phyloP scores from a whole-genome alignment of 2,797 vertebrate species.

The Sebastes steindachneri region DNA sequence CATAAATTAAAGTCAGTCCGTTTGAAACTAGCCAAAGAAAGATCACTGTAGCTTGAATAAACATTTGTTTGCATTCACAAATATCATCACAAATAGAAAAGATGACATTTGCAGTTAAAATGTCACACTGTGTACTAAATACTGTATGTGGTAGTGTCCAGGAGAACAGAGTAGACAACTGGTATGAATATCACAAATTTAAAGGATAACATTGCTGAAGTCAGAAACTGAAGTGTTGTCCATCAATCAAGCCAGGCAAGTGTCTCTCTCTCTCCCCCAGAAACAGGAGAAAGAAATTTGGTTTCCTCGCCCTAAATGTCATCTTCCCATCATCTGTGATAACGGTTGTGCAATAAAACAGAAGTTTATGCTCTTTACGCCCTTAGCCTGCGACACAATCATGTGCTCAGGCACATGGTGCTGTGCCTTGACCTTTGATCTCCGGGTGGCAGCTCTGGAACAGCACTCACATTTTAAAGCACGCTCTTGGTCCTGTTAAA shows the following conservation, averaged over 20 bases:
- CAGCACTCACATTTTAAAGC: constrained; percentile 73
- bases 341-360: constrained; percentile 49
- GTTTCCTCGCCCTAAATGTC: constrained; percentile 1
- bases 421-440: constrained; percentile 80
- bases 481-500: constrained; percentile 44
- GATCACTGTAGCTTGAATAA: neutral
- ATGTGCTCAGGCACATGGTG: constrained; percentile 64
- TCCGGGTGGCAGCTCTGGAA: constrained; percentile 56
- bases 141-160: neutral
- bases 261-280: neutral
- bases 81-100: neutral
- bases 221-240: neutral
- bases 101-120: neutral
- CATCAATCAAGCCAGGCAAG: neutral
- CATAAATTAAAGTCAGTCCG: neutral
- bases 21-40: neutral
- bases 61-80: neutral
- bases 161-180: neutral
- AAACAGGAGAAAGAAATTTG: neutral
- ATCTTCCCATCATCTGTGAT: constrained; percentile 13
- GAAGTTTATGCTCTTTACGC: constrained; percentile 41
- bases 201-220: neutral
- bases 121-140: neutral
- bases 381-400: constrained; percentile 41
- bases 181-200: neutral